Base-by-base conservation (phyloP, 2,888 invertebrate genomes). In the Trachelus troglodyta region DNA sequence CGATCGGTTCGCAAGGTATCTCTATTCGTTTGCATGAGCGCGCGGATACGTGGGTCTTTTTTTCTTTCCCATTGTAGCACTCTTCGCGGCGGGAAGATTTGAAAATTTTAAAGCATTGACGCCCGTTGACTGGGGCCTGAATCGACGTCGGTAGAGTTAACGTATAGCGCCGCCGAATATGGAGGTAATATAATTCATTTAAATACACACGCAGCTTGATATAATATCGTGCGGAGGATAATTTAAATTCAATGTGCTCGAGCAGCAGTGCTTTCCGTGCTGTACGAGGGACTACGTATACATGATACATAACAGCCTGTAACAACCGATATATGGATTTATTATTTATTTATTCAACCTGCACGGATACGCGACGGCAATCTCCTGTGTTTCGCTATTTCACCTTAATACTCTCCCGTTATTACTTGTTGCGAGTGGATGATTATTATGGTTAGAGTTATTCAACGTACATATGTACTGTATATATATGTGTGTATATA, bases 191-290 rank as follows among this genome's bases (percentile, higher is more conserved):
- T 75, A 75, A 75, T 80, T 80, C 79, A 79, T 78, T 77, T 71
- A 74, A 80, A 76, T 74, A 74, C 80, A 76, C 74, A 37, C 3
- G 68, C 35, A 34, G 34, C 69, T 74, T 74, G 83, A 81, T 81
- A 80, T 81, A 76, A 79, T 77, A 77, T 76, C 37, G 77, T 69
- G 76, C 79, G 81, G 79, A 76, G 81, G 81, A 84, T 85, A 84
- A 86, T 85, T 85, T 85, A 84, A 85, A 85, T 85, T 85, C 85
- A 85, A 86, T 85, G 85, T 82, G 80, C 79, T 76, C 76, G 73
- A 35, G 73, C 71, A 68, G 74, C 77, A 31, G 74, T n/a, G 68
- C 23, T 69, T 56, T 69, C 71, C 69, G 71, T 69, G 68, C 69
- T 56, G 73, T 71, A 31, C 71, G 34, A 76, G 35, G 40, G 77